phyloP scores from a whole-genome alignment of 2,797 vertebrate genomes.

The Pangasius mekongensis region DNA sequence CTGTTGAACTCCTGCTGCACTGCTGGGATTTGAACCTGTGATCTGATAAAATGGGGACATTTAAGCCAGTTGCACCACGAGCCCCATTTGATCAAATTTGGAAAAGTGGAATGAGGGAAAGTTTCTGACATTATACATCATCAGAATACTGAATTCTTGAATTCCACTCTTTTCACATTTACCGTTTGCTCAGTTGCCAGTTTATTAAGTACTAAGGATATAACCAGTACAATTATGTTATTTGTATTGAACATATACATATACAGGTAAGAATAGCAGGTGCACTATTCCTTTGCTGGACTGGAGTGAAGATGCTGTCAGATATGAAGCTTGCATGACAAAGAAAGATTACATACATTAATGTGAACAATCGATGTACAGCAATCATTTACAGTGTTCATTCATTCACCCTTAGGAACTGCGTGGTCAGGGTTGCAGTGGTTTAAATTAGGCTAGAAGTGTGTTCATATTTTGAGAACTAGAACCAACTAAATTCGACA shows the following conservation, averaged over 20 bases:
- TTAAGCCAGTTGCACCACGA: background rate
- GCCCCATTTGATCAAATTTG: background rate
- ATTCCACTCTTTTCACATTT: no score
- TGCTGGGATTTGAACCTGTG: background rate
- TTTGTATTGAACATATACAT: background rate
- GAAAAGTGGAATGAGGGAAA: background rate
- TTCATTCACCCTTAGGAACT: background rate
- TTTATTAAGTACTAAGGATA: background rate
- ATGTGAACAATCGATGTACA: background rate
- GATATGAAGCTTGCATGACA: background rate
- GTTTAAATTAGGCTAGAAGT: no score
- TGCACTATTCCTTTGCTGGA: background rate
- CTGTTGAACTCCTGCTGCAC: background rate
- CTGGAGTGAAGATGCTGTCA: background rate
- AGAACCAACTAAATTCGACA: background rate
- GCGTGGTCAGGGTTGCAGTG: background rate
- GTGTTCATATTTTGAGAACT: background rate
- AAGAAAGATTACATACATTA: background rate
- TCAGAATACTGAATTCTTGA: background rate
- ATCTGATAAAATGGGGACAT: background rate
- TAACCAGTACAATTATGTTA: background rate
- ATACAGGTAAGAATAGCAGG: background rate
- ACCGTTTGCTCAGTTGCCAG: background rate
- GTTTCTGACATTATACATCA: background rate
- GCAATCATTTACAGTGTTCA: background rate